Percentiles rank a stretch among this genome's conserved stretches.
Evolutionary conservation across 2,797 vertebrate species (phyloP).

Genomic region (Scomberomorus guttatus): DNA sequence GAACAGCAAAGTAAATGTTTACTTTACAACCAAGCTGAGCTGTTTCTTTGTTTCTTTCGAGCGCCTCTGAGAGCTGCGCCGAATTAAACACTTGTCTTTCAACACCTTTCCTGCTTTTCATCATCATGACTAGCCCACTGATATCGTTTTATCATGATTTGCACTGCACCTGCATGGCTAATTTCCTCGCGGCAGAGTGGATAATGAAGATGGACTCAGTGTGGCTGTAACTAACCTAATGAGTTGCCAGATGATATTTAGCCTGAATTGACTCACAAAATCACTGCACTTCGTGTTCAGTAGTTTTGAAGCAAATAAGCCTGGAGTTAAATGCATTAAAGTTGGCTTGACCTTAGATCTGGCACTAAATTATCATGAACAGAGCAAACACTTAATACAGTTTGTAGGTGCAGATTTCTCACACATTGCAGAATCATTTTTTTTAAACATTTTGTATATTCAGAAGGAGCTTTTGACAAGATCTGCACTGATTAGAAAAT

Average conservation of each 20-base stretch:
- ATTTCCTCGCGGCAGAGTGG: conserved; percentile 65
- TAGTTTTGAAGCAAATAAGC: conserved; percentile 18
- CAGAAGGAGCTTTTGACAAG: conserved; percentile 10
- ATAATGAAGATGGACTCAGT: conserved; percentile 73
- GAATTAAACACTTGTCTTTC: conserved; percentile 29
- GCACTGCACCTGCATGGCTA: conserved; percentile 58
- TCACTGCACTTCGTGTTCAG: conserved; percentile 8
- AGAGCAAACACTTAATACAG: conserved; percentile 4
- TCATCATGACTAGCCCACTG: conserved; percentile 41
- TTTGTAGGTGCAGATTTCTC: conserved; percentile 24
- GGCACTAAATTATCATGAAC: conserved; percentile 12
- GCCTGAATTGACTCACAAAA: conserved; percentile 37
- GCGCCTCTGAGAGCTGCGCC: not conserved
- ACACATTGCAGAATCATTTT: conserved; percentile 3
- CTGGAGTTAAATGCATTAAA: conserved; percentile 15
- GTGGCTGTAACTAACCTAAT: conserved; percentile 64
- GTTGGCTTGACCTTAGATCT: conserved; percentile 18
- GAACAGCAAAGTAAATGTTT: conserved; percentile 62
- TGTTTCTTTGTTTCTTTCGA: conserved; percentile 33
- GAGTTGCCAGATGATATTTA: conserved; percentile 60
- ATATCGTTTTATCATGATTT: conserved; percentile 58
- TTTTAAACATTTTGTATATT: not conserved
- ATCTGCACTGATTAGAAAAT: not conserved
- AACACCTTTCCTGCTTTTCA: conserved; percentile 29
- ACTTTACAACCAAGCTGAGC: conserved; percentile 25